These are phyloP conservation scores for Takifugu rubripes DNA, from an alignment of 2,797 vertebrate genomes.

Conservation along the genomic window DNA sequence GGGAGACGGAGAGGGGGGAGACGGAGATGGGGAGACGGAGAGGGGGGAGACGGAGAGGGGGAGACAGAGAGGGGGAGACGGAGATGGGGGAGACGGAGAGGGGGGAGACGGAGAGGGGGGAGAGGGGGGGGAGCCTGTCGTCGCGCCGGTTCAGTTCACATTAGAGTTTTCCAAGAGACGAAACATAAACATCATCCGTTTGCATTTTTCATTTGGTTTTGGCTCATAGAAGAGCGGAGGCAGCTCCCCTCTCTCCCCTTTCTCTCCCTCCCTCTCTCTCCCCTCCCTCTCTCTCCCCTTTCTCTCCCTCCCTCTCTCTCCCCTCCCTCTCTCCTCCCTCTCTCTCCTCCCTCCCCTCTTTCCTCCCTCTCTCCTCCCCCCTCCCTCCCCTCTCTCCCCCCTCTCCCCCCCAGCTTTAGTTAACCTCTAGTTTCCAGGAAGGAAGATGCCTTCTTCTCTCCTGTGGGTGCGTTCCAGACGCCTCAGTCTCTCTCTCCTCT, in stretches of 20 bases:
- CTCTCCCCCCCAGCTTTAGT: slow-evolving; percentile 20
- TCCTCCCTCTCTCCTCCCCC: too few relatives aligned
- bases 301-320: slow-evolving; percentile 7
- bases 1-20: too few relatives aligned
- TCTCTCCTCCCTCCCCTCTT: neutral
- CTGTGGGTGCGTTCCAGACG: slow-evolving; percentile 8
- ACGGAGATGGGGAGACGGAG: neutral
- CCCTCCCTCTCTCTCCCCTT: too few relatives aligned
- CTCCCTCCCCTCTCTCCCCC: slow-evolving; percentile 5
- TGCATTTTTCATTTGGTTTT: slow-evolving; percentile 43
- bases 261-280: too few relatives aligned
- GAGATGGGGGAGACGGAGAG: too few relatives aligned
- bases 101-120: too few relatives aligned
- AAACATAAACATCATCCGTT: slow-evolving; percentile 69
- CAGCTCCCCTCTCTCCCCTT: slow-evolving; percentile 30
- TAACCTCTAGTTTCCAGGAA: slow-evolving; percentile 16
- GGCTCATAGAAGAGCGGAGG: slow-evolving; percentile 46
- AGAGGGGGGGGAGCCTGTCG: slow-evolving; percentile 48
- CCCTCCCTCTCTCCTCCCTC: too few relatives aligned
- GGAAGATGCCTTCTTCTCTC: slow-evolving; percentile 10
- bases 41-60: too few relatives aligned
- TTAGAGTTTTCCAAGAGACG: slow-evolving; percentile 67
- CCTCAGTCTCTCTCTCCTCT: slow-evolving; percentile 7
- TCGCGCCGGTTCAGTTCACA: slow-evolving; percentile 68
- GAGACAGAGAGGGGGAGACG: too few relatives aligned